Evolutionary conservation across 2,113 vertebrate species (phyloP), one percentile per base, ranked within the genome.

Genomic region (Hyaena hyaena): DNA sequence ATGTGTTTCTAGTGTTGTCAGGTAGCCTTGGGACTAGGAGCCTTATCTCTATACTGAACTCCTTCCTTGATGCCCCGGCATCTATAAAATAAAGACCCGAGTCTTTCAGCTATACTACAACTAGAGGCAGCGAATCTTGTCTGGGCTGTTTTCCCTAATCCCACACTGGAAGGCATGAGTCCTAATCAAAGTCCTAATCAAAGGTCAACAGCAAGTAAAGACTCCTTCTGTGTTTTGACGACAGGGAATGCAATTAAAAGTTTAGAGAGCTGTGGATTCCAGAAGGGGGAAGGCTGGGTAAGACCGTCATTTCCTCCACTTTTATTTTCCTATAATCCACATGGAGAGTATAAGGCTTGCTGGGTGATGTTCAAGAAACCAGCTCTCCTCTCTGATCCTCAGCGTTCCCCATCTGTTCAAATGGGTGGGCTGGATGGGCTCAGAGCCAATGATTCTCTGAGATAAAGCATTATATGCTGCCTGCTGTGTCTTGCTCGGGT

Each of bases 371-470:
- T 85, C 28, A 0, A 35, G 71, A 93, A 55, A 83, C 77, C 11
- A 11, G 6, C 7, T 74, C 53, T 90, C 65, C 65, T 88, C 73
- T 71, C 43, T 15, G 73, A 58, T 87, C 61, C 90, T 98, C 63
- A 5, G 61, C 4, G 0, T 53, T 87, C 73, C 82, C 48, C 83
- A 58, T 96, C 97, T 92, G 83, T 58, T 87, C 93, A 55, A 93
- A 71, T 83, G 95, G 92, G 87, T 2, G 26, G 33, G 55, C 39
- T 31, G 16, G 50, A 7, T 24, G 74, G 83, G 31, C 89, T 48
- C 48, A 48, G 90, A 43, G 83, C 63, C 85, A 45, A 1, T 6
- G 68, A 61, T 26, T 16, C 80, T 83, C 53, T 7, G 50, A 82
- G 73, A 77, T 3, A 53, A 69, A 28, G 80, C 76, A 3, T 82